phyloP scores from a whole-genome alignment of 2,113 vertebrate species.

The Prinia subflava region DNA sequence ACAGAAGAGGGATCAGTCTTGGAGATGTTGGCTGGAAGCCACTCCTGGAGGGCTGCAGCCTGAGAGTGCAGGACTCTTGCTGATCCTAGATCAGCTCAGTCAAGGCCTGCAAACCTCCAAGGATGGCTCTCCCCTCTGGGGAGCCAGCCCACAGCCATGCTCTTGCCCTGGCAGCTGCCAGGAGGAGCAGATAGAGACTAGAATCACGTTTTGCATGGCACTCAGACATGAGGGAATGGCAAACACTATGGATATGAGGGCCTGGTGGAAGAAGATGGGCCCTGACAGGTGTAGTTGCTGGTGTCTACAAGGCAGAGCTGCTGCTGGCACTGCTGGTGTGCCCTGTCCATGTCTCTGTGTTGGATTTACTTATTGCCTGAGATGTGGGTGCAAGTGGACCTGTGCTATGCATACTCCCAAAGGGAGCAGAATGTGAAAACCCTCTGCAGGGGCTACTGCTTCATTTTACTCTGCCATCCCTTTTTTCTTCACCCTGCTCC shows the following conservation, averaged over 20 bases:
- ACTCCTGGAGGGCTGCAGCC: background rate
- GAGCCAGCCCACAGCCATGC: background rate
- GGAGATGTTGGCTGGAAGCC: background rate
- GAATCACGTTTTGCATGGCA: fast-evolving
- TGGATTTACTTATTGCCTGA: background rate
- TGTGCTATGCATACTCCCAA: background rate
- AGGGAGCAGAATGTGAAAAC: background rate
- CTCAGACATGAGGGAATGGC: fast-evolving
- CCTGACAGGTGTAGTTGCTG: background rate
- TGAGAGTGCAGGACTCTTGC: background rate
- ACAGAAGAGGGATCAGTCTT: background rate
- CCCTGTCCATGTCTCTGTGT: fast-evolving
- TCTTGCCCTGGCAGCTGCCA: fast-evolving
- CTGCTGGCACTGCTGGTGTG: background rate
- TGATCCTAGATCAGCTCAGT: background rate
- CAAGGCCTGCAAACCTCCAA: background rate
- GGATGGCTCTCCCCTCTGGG: background rate
- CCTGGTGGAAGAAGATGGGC: background rate
- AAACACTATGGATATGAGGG: fast-evolving
- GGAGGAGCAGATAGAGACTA: background rate
- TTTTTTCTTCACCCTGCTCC: background rate
- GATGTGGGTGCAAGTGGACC: background rate
- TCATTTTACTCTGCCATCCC: background rate
- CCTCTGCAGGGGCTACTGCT: background rate
- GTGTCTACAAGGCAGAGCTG: background rate